Base-by-base conservation (phyloP, 2,888 invertebrate genomes). In the Diadromus collaris region DNA sequence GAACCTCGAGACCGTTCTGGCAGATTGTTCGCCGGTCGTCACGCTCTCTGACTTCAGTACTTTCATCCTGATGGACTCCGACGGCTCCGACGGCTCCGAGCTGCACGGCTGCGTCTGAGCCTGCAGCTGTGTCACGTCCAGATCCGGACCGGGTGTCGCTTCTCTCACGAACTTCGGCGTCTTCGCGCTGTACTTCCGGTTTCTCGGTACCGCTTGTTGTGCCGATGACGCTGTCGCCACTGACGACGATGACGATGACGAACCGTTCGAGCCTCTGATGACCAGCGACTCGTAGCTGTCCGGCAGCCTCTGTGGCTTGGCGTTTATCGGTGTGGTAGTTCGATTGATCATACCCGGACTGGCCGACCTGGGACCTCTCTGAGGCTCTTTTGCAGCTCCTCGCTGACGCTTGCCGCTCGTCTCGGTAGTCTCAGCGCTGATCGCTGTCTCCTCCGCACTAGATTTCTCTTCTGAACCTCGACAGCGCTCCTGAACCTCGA, bases 111-210 rank as follows among this genome's bases (percentile, higher is more conserved):
- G 69, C 56, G 63, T 29, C 58, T 76, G 58, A 10, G 78, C 56
- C 9, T 81, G 76, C 24, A 64, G 71, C 9, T 61, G 29, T 1
- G 69, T 69, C 4, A 46, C 78, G 24, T 85, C 83, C 27, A 87
- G 78, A 38, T 89, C 87, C 1, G 88, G 88, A 0, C 87, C 89
- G 1, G 89, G 89, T 0, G 89, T 90, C 9, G 88, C 78, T 72
- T 90, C 89, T 10, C 89, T 82, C 13, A 86, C 85, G 38, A 87
- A 87, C 70, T 89, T 90, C 2, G 82, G 56, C 51, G 83, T 80
- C 51, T 88, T 89, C 6, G 83, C 75, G 72, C 76, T 87, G 81
- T 87, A 88, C 72, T 88, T 89, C 3, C 86, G 83, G 70, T 83
- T 83, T 7, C 83, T 78, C 13, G 79, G 68, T 46, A 76, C 76